phyloP scores from a whole-genome alignment of 2,113 vertebrate species.

The Taurulus bubalis region DNA sequence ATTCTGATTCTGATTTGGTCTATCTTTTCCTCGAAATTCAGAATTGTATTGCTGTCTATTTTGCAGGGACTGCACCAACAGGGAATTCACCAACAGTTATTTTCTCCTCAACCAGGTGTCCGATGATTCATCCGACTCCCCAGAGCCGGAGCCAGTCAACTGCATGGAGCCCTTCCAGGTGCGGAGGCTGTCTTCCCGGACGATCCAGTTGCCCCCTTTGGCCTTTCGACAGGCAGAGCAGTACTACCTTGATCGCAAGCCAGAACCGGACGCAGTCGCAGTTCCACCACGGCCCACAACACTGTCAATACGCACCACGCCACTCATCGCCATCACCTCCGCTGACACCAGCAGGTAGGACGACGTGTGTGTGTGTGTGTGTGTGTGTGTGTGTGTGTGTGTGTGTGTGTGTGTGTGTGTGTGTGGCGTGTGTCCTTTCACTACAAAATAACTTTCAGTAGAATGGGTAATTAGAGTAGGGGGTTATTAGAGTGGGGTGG shows the following conservation, averaged over 20 bases:
- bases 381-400: background rate
- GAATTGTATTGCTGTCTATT: too few relatives aligned
- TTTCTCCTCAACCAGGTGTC: constrained; percentile 82
- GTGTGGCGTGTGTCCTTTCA: background rate
- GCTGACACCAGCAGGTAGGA: constrained; percentile 92
- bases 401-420: background rate
- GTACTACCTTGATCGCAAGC: constrained; percentile 88
- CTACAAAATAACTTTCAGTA: constrained; percentile 1
- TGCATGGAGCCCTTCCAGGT: constrained; percentile 91
- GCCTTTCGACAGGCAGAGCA: constrained; percentile 95
- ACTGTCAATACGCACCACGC: constrained; percentile 90
- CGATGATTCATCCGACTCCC: constrained; percentile 86
- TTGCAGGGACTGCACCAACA: too few relatives aligned
- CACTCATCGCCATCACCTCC: constrained; percentile 94
- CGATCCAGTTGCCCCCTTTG: constrained; percentile 91
- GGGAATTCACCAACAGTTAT: background rate
- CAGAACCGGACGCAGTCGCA: constrained; percentile 84
- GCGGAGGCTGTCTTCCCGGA: constrained; percentile 90
- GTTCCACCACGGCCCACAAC: constrained; percentile 87
- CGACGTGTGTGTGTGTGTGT: background rate
- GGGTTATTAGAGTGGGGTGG: constrained; percentile 7
- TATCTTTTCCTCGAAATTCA: background rate
- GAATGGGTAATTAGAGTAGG: constrained; percentile 15
- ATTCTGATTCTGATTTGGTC: background rate
- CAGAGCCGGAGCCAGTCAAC: constrained; percentile 82